These are phyloP conservation scores for Calliphora vicina DNA, from an alignment of 1,140 invertebrate species.

Conservation along the genomic window DNA sequence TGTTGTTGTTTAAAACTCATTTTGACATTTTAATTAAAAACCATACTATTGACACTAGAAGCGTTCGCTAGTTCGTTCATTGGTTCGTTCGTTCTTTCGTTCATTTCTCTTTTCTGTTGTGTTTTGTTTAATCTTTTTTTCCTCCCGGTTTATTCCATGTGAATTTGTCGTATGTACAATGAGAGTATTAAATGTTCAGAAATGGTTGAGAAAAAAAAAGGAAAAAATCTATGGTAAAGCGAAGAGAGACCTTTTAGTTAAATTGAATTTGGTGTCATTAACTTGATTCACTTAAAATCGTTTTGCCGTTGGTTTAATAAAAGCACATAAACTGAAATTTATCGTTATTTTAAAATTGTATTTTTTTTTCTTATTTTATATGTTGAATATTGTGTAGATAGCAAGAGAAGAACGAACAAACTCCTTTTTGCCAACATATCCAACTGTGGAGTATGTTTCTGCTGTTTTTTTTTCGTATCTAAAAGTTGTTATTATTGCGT, in stretches of 20 bases:
- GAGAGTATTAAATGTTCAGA: background rate
- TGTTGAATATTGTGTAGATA: background rate
- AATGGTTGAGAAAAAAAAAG: background rate
- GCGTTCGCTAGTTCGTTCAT: background rate
- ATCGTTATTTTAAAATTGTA: conserved; percentile 27
- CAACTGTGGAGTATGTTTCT: background rate
- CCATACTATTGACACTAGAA: conserved; percentile 24
- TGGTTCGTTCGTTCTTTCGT: background rate
- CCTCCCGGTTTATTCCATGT: background rate
- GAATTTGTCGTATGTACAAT: background rate
- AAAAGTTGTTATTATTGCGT: conserved; percentile 5
- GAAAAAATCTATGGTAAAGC: too few species aligned
- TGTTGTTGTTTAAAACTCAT: conserved; percentile 31
- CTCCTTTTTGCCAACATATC: too few species aligned
- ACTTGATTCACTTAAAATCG: conserved; percentile 34
- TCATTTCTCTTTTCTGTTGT: background rate
- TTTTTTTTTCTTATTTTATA: background rate
- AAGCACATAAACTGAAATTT: conserved; percentile 32
- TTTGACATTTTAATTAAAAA: conserved; percentile 35
- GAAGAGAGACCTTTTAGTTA: conserved; percentile 25
- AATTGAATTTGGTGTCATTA: conserved; percentile 34
- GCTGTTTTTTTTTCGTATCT: too few species aligned
- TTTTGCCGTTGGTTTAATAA: conserved; percentile 33
- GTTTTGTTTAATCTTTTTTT: background rate
- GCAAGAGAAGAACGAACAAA: too few species aligned